phyloP scores from a whole-genome alignment of 2,888 invertebrate genomes.

The Macaria liturata region DNA sequence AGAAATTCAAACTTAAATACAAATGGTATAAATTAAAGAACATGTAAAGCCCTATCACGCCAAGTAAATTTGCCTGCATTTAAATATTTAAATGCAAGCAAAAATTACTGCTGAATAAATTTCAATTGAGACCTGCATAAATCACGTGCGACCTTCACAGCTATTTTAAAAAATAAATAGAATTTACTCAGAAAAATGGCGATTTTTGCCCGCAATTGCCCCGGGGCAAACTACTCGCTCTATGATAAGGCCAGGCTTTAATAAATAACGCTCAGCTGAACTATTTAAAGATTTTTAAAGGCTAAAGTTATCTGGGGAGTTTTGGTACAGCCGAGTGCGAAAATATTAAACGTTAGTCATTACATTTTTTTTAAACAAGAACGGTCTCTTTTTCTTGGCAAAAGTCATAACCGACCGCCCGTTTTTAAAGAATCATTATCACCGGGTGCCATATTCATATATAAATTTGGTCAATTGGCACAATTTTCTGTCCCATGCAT shows the following conservation, averaged over 20 bases:
- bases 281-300: slow-evolving; percentile 26
- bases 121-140: slow-evolving; percentile 16
- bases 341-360: slow-evolving; percentile 3
- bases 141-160: slow-evolving; percentile 18
- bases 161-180: slow-evolving; percentile 7
- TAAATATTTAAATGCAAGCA: neutral
- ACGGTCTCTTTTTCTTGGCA: too few species aligned
- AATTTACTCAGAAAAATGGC: slow-evolving; percentile 3
- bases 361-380: too few species aligned
- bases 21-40: too few species aligned
- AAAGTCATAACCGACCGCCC: too few species aligned
- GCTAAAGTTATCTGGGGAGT: slow-evolving; percentile 20
- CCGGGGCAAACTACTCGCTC: slow-evolving; percentile 22
- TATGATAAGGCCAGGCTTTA: slow-evolving; percentile 20
- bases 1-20: too few species aligned
- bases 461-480: too few species aligned
- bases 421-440: too few species aligned
- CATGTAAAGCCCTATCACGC: neutral
- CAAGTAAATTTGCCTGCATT: neutral
- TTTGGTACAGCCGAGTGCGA: slow-evolving; percentile 17
- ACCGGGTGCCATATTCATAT: too few species aligned
- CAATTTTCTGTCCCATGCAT: too few species aligned
- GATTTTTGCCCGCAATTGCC: slow-evolving; percentile 15
- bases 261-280: slow-evolving; percentile 30
- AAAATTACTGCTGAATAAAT: slow-evolving; percentile 5